These are phyloP conservation scores for Geococcyx californianus DNA, from an alignment of 2,113 vertebrate species.

Conservation along the genomic window DNA sequence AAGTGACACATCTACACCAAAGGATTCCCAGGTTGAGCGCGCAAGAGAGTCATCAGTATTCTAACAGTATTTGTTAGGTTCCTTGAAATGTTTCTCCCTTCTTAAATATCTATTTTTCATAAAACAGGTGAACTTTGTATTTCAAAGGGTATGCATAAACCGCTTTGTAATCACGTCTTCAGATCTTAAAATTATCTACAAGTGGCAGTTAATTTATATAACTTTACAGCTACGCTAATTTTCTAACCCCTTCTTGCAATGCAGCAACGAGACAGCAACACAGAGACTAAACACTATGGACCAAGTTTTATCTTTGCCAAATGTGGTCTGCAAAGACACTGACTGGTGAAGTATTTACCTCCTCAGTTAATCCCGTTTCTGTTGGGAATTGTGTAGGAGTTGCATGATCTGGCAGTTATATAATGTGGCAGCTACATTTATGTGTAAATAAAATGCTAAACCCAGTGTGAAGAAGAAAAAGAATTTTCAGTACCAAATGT, in stretches of 20 bases:
- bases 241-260: not conserved
- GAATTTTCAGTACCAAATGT: not conserved
- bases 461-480: not conserved
- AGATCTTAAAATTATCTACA: not conserved
- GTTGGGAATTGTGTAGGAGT: not conserved
- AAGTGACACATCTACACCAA: slow-evolving; percentile 23
- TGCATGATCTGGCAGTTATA: not conserved
- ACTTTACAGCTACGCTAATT: not conserved
- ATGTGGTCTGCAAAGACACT: not conserved
- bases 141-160: not conserved
- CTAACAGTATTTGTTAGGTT: not conserved
- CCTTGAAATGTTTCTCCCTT: not conserved
- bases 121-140: not conserved
- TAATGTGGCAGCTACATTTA: not conserved
- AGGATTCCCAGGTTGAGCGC: not conserved
- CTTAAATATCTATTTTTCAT: not conserved
- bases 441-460: not conserved
- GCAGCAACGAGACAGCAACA: not conserved
- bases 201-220: not conserved
- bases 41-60: not conserved
- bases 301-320: not conserved
- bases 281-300: not conserved
- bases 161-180: not conserved
- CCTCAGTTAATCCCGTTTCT: not conserved
- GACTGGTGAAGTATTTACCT: not conserved